Evolutionary conservation across 2,113 vertebrate genomes (phyloP), one percentile per base, ranked within the genome.

Genomic region (Pachyramphus minor): DNA sequence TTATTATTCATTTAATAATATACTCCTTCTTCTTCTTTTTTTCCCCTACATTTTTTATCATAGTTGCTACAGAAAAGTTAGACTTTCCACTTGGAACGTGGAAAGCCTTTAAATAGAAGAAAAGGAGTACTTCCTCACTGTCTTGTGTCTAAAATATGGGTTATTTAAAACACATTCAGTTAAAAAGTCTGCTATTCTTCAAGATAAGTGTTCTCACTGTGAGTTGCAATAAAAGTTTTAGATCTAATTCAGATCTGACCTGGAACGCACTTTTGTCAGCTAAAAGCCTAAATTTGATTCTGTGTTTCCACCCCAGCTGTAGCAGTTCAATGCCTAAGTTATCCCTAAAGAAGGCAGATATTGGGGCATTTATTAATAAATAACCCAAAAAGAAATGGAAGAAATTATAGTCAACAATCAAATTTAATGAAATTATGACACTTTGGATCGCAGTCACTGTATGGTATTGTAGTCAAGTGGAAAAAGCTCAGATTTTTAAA

Each of bases 111-210:
- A 31, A 68, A 67, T 82, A 81, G 4, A 83, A 55, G 22, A 49
- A 47, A 75, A 82, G 0, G 72, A 64, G 14, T 35, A 25, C 10
- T 79, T 82, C 75, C 12, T 79, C 24, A 15, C 2, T 64, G 15
- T 78, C 24, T 87, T 52, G 6, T 71, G 42, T 35, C 18, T 87
- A 56, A 85, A 89, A 28, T 87, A 63, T 16, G 13, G 3, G 22
- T 68, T 83, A 49, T 80, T 76, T 86, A 42, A 89, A 84, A 62
- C 13, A 49, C 12, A 41, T 33, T 69, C 45, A 62, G 31, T 66
- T 45, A 53, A 86, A 92, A 87, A n/a, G 6, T 60, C 62, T 64
- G 8, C 23, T 96, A 24, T 93, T 85, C 89, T 94, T 80, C 80
- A 90, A 85, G 31, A 4, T 23, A 82, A 50, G 4, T 83, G 35